Base-by-base conservation (phyloP, 2,888 invertebrate species). In the Ornithoptera alexandrae region DNA sequence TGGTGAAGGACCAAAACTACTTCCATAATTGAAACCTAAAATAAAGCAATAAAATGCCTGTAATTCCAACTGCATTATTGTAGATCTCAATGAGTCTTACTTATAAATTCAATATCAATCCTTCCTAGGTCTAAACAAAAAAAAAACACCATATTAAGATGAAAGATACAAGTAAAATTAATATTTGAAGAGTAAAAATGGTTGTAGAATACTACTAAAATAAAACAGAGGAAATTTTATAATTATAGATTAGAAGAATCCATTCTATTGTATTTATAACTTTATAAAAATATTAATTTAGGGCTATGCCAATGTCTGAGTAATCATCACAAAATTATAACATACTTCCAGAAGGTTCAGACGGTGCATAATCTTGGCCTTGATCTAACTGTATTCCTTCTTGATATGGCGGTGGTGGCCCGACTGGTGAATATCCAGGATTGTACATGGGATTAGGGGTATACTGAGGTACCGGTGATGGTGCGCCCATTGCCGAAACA, bases 401-500 rank as follows among this genome's bases (percentile, higher is more conserved):
- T 65, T 85, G 84, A 73, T 87, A 90, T 0, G 86, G 83, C 1
- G 89, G 86, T 4, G 87, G 84, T 0, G 88, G 84, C 0, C 84
- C 83, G 15, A 82, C 77, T 0, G 87, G 84, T 6, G 83, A 77
- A 72, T 78, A 87, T 0, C 82, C 84, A 18, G 86, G 79, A 46
- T 76, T 80, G 68, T 79, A 89, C 2, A 79, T 80, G 12, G 85
- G 79, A 3, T 77, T 77, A 0, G 88, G 85, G 69, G 74, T 83
- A 72, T 80, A 91, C 2, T 81, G 79, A 0, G 89, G 85, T 6
- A 85, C 73, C 10, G 93, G 90, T 0, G 90, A 84, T 17, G 94
- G 92, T 6, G 83, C 92, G n/a, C 94, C 96, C 94, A 96, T 94
- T 0, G 95, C 94, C 69, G 94, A 94, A 12, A 95, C 93, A 89